phyloP scores from a whole-genome alignment of 1,140 invertebrate genomes.

The Pogonognathellus flavescens region DNA sequence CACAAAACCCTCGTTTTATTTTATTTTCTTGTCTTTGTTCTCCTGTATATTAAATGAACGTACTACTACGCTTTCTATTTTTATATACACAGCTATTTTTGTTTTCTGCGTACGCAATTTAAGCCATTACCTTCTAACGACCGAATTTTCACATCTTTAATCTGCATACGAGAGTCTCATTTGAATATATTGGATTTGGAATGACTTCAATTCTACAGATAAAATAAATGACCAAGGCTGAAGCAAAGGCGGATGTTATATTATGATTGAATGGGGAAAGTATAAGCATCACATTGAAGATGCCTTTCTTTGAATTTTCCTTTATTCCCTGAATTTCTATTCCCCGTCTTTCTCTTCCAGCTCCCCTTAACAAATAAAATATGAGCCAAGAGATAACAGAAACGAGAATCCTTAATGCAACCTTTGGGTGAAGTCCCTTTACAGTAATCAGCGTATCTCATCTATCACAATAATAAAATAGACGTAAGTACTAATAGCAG shows the following conservation, averaged over 20 bases:
- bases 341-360: neutral
- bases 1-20: neutral
- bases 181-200: neutral
- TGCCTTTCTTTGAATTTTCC: neutral
- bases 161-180: neutral
- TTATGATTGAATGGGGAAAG: neutral
- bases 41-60: neutral
- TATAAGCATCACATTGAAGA: neutral
- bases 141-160: neutral
- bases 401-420: neutral
- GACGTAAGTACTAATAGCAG: no score
- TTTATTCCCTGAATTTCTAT: neutral
- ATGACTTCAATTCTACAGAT: neutral
- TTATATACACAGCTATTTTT: neutral
- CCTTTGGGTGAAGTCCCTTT: neutral
- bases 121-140: constrained; percentile 25
- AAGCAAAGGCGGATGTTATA: neutral
- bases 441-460: no score
- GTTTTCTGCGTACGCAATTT: neutral
- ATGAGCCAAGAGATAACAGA: constrained; percentile 22
- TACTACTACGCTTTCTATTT: neutral
- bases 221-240: neutral
- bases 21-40: constrained; percentile 25
- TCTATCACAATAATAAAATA: no score
- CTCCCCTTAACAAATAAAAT: constrained; percentile 35